Evolutionary conservation across 2,888 invertebrate genomes (phyloP).

Genomic region (Silvanus unidentatus): DNA sequence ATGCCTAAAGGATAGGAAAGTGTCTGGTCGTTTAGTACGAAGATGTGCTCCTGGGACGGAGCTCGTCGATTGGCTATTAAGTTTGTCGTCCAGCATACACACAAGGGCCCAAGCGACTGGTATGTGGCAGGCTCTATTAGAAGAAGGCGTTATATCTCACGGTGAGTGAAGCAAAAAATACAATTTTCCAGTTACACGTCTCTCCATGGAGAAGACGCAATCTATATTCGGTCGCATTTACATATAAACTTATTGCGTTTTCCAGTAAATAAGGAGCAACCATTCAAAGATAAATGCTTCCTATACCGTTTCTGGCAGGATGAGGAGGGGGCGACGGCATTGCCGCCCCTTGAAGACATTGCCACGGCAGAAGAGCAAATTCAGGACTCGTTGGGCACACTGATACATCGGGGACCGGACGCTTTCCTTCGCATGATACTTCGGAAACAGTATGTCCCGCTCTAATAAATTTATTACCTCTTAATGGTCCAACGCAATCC

Average conservation of each 20-base stretch:
- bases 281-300: conserved; percentile 76
- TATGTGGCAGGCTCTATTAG: conserved; percentile 78
- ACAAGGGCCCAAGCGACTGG: conserved; percentile 66
- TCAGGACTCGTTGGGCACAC: conserved; percentile 58
- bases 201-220: no score
- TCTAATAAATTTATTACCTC: neutral
- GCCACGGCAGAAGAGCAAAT: conserved; percentile 64
- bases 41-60: conserved; percentile 73
- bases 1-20: conserved; percentile 48
- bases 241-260: conserved; percentile 6
- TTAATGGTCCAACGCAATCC: no score
- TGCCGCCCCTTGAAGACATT: conserved; percentile 55
- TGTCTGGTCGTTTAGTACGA: conserved; percentile 57
- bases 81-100: conserved; percentile 57
- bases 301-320: conserved; percentile 76
- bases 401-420: conserved; percentile 70
- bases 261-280: conserved; percentile 68
- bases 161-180: conserved; percentile 50
- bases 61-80: conserved; percentile 73
- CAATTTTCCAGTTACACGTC: no score
- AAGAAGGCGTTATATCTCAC: conserved; percentile 71
- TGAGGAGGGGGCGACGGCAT: conserved; percentile 54
- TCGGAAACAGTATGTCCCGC: conserved; percentile 68
- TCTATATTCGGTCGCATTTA: no score
- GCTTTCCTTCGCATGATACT: conserved; percentile 74